phyloP scores from a whole-genome alignment of 2,888 invertebrate species.

The Graphium colonna region DNA sequence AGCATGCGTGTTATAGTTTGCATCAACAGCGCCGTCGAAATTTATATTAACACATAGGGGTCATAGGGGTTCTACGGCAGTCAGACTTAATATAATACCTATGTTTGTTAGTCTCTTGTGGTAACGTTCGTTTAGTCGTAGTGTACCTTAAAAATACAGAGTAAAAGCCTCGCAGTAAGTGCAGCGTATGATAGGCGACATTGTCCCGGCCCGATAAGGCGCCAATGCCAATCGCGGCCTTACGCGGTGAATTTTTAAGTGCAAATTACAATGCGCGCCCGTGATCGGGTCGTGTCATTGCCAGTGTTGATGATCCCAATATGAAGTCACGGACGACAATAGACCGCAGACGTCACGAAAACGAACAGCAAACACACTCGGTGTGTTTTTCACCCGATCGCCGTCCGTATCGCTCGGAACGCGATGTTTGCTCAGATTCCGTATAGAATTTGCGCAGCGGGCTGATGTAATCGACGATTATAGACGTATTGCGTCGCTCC shows the following conservation, averaged over 20 bases:
- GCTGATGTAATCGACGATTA: slow-evolving; percentile 52
- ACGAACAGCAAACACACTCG: slow-evolving; percentile 51
- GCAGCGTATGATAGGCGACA: slow-evolving; percentile 12
- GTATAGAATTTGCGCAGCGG: slow-evolving; percentile 65
- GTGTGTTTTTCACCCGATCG: slow-evolving; percentile 57
- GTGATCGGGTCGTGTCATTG: slow-evolving; percentile 54
- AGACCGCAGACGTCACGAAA: slow-evolving; percentile 42
- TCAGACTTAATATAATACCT: no score
- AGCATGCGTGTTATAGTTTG: no score
- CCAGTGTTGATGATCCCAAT: slow-evolving; percentile 45
- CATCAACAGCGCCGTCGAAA: no score
- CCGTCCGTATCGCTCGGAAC: slow-evolving; percentile 42
- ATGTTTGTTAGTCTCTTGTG: no score
- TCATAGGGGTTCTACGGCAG: no score
- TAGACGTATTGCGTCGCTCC: slow-evolving; percentile 21
- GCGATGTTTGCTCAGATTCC: slow-evolving; percentile 68
- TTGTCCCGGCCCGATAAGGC: slow-evolving; percentile 23
- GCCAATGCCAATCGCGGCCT: slow-evolving; percentile 25
- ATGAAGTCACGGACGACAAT: slow-evolving; percentile 65
- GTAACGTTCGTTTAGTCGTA: no score
- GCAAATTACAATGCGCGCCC: slow-evolving; percentile 29
- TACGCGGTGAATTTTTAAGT: slow-evolving; percentile 24
- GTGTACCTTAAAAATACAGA: neutral
- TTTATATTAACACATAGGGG: no score
- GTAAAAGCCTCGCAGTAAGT: neutral